Percentiles rank a stretch among this genome's conserved stretches.
phyloP scores from a whole-genome alignment of 2,888 invertebrate genomes.

The Prenolepis imparis region DNA sequence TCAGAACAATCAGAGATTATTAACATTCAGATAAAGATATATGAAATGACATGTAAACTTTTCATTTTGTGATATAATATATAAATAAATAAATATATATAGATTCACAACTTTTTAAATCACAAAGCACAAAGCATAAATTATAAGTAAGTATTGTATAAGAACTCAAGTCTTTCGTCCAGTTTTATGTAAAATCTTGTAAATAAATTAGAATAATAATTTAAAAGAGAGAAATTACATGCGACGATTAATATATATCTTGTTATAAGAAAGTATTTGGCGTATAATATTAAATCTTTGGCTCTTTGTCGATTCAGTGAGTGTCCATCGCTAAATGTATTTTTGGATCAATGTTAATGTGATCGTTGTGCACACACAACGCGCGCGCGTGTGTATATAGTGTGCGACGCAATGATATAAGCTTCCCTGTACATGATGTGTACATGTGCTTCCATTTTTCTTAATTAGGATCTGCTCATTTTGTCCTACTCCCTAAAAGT shows the following conservation, averaged over 20 bases:
- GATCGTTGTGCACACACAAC: neutral
- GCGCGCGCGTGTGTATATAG: neutral
- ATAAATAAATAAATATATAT: neutral
- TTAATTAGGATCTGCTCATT: neutral
- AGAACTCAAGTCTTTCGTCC: conserved; percentile 16
- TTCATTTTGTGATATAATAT: conserved; percentile 65
- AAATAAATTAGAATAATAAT: neutral
- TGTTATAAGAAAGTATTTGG: neutral
- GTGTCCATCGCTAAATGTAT: conserved; percentile 17
- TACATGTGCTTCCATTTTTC: neutral
- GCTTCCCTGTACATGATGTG: neutral
- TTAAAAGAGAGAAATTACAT: neutral
- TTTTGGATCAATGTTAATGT: conserved; percentile 26
- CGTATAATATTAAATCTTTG: conserved; percentile 13
- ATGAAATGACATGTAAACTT: conserved; percentile 59
- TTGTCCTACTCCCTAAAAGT: neutral
- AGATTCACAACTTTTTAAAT: conserved; percentile 9
- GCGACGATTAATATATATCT: conserved; percentile 1
- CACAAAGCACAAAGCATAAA: conserved; percentile 37
- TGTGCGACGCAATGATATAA: neutral
- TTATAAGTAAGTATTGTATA: neutral
- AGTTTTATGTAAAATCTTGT: conserved; percentile 33
- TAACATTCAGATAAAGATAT: conserved; percentile 44
- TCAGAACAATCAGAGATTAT: neutral
- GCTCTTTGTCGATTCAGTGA: conserved; percentile 15